These are phyloP conservation scores for Hucho hucho DNA, from an alignment of 2,113 vertebrate genomes.

Conservation along the genomic window DNA sequence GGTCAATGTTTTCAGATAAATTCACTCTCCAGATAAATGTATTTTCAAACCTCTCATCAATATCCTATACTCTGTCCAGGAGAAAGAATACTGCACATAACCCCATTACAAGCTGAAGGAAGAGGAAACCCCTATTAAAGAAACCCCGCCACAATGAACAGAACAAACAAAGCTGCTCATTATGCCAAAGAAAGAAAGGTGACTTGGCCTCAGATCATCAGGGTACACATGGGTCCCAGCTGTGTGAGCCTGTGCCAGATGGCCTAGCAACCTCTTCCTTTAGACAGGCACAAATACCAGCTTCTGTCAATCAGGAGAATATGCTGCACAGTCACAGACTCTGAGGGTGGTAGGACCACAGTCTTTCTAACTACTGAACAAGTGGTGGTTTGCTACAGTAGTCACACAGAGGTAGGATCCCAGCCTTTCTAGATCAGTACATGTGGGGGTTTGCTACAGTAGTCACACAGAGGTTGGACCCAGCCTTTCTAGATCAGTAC, in stretches of 20 bases:
- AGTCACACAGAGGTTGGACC: constrained; percentile 23
- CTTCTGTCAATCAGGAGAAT: constrained; percentile 57
- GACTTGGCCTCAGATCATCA: constrained; percentile 33
- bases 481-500: constrained; percentile 21
- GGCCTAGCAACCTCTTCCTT: constrained; percentile 42
- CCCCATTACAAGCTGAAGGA: background rate
- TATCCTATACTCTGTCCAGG: background rate
- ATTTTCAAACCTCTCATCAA: no score
- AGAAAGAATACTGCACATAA: constrained; percentile 5
- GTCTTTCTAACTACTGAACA: no score
- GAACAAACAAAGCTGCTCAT: constrained; percentile 19
- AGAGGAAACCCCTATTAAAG: background rate
- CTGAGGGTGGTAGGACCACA: constrained; percentile 40
- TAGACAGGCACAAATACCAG: constrained; percentile 55
- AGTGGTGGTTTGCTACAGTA: no score
- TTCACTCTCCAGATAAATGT: no score
- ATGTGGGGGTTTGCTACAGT: constrained; percentile 31
- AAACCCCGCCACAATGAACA: background rate
- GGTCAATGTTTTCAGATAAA: no score
- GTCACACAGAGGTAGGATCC: constrained; percentile 27
- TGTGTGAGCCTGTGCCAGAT: constrained; percentile 55
- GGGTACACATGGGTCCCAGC: constrained; percentile 48
- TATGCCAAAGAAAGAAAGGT: constrained; percentile 18
- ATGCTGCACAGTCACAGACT: constrained; percentile 22
- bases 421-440: constrained; percentile 21